Base-by-base conservation (phyloP, 2,797 vertebrate genomes). In the Trachops cirrhosus region DNA sequence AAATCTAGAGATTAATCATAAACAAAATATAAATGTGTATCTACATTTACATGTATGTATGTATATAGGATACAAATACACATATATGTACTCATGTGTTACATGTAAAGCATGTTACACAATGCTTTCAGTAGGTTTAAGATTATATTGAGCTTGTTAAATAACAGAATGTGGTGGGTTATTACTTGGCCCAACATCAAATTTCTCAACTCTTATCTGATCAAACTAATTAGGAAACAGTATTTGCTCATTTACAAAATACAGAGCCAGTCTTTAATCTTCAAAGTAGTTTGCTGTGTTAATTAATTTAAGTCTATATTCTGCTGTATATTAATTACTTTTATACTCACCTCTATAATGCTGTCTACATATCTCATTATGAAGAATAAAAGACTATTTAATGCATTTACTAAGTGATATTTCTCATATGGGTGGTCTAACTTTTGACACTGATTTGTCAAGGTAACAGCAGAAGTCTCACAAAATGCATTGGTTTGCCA, bases 191-290 rank as follows among this genome's bases (percentile, higher is more conserved):
- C 1, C 50, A 91, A 84, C 92, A 18, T 22, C 71, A 52, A 93
- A 44, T 89, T 19, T 52, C 79, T 97, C 92, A 95, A 87, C 87
- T 48, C 89, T 64, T 86, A 46, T 85, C 97, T 97, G 97, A 93
- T 97, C 71, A 97, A 96, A 96, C 39, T 94, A 97, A 97, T 86
- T 94, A 75, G 84, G n/a, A 91, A 95, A 88, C 74, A 96, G 57
- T 86, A 86, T 95, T 84, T 97, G 18, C 50, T 87, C 21, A 11
- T 93, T 93, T 96, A 93, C 50, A 98, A 97, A 97, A 94, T 48
- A 88, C 1, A 5, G 82, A 89, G 15, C 21, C 68, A 64, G 22
- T 41, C 21, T 90, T 96, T 86, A 39, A 91, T 90, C 64, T 97
- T 97, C 87, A 93, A 97, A 94, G 84, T 29, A 62, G 79, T 86